Conservation (phyloP, 2,888 invertebrate genomes). For the Empis livida region DNA sequence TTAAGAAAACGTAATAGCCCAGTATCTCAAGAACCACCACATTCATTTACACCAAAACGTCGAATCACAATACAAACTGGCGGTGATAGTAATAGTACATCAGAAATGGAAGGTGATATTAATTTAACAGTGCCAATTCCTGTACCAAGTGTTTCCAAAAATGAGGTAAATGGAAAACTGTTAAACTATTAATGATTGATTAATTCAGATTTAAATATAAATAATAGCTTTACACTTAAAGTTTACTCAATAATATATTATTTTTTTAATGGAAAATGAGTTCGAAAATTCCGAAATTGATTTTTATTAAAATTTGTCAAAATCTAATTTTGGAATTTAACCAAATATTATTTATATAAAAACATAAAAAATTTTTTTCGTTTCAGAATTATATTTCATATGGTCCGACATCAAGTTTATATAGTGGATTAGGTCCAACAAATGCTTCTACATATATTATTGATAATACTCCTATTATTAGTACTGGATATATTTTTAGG, state of each 20-base stretch:
- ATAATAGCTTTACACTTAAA: no score
- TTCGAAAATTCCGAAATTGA: no score
- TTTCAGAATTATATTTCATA: slow-evolving; percentile 32
- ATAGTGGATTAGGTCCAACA: slow-evolving; percentile 26
- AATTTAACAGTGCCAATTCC: slow-evolving; percentile 49
- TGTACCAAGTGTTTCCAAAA: slow-evolving; percentile 37
- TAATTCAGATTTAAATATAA: no score
- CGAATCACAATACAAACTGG: slow-evolving; percentile 63
- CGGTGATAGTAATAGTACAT: slow-evolving; percentile 72
- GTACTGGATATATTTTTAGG: no score
- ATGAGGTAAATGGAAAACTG: slow-evolving; percentile 27
- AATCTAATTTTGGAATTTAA: no score
- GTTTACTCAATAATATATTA: no score
- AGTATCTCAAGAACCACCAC: slow-evolving; percentile 14
- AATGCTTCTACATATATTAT: slow-evolving; percentile 16
- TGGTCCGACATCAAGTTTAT: slow-evolving; percentile 28
- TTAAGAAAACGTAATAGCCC: slow-evolving; percentile 36
- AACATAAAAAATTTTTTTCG: no score
- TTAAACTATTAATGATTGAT: no score
- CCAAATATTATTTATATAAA: no score
- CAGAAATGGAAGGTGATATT: slow-evolving; percentile 65
- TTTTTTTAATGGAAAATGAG: no score
- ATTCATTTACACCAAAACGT: slow-evolving; percentile 48
- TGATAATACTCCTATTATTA: no score
- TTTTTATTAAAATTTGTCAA: no score